Conservation (phyloP, 2,113 vertebrate species). For the Dicrurus megarhynchus region DNA sequence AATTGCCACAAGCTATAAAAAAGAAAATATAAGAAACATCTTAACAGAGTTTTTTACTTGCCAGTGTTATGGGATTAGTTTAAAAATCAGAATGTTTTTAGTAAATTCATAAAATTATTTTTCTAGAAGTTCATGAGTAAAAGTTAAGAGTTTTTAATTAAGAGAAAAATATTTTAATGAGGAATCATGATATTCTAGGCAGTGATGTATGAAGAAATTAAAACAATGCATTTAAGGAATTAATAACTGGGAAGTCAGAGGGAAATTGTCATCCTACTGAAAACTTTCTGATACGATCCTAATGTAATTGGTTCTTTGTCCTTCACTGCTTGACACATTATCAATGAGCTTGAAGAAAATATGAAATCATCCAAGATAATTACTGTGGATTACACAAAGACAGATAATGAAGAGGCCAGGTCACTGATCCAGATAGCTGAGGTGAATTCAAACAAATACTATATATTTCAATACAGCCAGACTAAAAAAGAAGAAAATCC, state of each 20-base stretch:
- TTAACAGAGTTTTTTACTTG: neutral
- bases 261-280: conserved; percentile 7
- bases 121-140: neutral
- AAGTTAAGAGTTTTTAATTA: neutral
- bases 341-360: conserved; percentile 49
- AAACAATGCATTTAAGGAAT: neutral
- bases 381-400: neutral
- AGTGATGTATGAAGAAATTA: neutral
- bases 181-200: neutral
- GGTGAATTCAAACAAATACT: neutral
- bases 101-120: neutral
- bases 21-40: neutral
- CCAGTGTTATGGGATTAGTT: neutral
- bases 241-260: conserved; percentile 20
- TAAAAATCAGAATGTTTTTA: neutral
- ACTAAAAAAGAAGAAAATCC: neutral
- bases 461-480: neutral
- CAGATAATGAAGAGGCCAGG: neutral
- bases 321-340: conserved; percentile 39
- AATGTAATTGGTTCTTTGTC: conserved; percentile 36
- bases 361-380: conserved; percentile 25
- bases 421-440: neutral
- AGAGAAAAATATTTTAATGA: neutral
- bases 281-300: conserved; percentile 2
- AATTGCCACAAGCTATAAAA: neutral